phyloP scores from a whole-genome alignment of 2,888 invertebrate genomes.

The Diaperis boleti region DNA sequence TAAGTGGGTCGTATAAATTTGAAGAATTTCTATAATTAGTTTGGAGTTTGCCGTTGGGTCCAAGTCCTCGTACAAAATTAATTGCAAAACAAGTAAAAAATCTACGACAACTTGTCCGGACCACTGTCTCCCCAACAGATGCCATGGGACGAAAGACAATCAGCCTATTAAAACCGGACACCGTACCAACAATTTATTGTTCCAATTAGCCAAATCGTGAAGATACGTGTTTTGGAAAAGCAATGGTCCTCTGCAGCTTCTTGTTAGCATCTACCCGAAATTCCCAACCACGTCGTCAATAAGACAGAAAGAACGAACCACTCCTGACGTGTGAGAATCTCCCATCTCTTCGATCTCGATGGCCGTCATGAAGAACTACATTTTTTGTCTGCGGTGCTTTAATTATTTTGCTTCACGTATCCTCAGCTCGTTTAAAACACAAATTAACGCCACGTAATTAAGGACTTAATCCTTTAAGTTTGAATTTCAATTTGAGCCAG shows the following conservation, averaged over 20 bases:
- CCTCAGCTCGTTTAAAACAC: conserved; percentile 58
- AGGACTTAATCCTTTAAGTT: conserved; percentile 59
- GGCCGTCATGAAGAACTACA: conserved; percentile 34
- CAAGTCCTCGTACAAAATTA: conserved; percentile 8
- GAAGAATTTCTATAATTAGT: too few relatives aligned
- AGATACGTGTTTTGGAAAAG: conserved; percentile 67
- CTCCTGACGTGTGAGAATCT: conserved; percentile 12
- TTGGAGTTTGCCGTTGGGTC: too few relatives aligned
- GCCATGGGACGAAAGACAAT: conserved; percentile 67
- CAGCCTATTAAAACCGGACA: conserved; percentile 68
- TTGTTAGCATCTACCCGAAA: conserved; percentile 51
- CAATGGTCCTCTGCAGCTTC: conserved; percentile 62
- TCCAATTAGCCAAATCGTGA: conserved; percentile 70
- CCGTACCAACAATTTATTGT: conserved; percentile 69
- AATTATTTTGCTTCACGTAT: conserved; percentile 54
- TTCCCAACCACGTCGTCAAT: conserved; percentile 43
- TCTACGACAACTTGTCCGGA: conserved; percentile 45
- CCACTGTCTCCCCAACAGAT: conserved; percentile 63
- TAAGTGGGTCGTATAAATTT: too few relatives aligned
- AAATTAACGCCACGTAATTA: conserved; percentile 57
- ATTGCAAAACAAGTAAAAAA: conserved; percentile 17
- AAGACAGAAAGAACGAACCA: conserved; percentile 27
- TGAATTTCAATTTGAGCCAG: conserved; percentile 34
- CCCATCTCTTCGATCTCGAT: conserved; percentile 31
- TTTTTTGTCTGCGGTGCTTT: conserved; percentile 39